phyloP scores from a whole-genome alignment of 1,140 invertebrate genomes.

The Drosophila chauvacae region DNA sequence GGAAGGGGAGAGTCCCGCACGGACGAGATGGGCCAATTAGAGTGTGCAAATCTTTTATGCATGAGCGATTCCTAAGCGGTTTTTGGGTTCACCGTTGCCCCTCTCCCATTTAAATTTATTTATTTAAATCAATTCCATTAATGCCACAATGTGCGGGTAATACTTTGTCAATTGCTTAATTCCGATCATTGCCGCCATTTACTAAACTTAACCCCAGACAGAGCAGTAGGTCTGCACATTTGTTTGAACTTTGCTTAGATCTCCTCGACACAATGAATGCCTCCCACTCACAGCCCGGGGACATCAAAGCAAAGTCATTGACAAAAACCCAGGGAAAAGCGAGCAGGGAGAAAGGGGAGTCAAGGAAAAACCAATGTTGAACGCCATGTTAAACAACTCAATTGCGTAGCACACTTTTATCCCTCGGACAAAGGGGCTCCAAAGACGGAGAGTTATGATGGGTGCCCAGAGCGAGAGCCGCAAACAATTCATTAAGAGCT shows the following conservation, averaged over 20 bases:
- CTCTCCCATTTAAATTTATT: constrained; percentile 54
- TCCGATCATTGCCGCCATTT: constrained; percentile 35
- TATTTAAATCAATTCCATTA: constrained; percentile 74
- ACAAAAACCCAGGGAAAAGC: constrained; percentile 18
- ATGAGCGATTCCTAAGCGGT: constrained; percentile 74
- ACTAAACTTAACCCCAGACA: constrained; percentile 36
- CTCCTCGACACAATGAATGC: constrained; percentile 31
- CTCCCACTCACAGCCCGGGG: constrained; percentile 3
- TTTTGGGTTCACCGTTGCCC: constrained; percentile 33
- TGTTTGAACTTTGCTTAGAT: constrained; percentile 49
- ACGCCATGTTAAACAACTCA: constrained; percentile 78
- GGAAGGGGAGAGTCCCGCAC: constrained; percentile 29
- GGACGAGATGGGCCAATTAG: constrained; percentile 64
- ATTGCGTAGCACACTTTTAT: constrained; percentile 67
- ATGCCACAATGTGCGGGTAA: constrained; percentile 60
- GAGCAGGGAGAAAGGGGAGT: background rate
- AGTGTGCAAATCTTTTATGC: constrained; percentile 74
- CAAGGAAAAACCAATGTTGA: constrained; percentile 57
- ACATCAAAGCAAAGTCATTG: constrained; percentile 33
- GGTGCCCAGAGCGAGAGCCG: constrained; percentile 29
- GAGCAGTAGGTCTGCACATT: constrained; percentile 6
- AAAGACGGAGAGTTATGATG: constrained; percentile 61
- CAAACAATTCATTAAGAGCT: constrained; percentile 79
- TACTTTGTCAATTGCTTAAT: constrained; percentile 37
- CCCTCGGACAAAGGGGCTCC: constrained; percentile 46